Percentiles rank a stretch among this genome's conserved stretches.
Conservation (phyloP, 2,888 invertebrate genomes). For the Epistrophe grossulariae region DNA sequence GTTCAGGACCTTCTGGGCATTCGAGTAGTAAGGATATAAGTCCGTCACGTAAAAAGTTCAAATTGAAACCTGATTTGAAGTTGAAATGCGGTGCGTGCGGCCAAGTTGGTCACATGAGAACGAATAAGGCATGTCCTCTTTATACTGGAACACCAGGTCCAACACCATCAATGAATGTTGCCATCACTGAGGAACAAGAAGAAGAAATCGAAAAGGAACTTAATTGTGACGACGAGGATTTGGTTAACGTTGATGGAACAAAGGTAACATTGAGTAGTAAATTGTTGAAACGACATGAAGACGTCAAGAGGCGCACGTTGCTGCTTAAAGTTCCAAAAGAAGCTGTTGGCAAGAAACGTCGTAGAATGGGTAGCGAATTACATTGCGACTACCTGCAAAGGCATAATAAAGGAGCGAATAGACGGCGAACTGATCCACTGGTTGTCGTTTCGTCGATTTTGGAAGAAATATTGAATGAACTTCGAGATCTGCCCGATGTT, state of each 20-base stretch:
- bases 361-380: constrained; percentile 87
- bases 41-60: constrained; percentile 91
- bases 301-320: constrained; percentile 91
- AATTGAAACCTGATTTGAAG: constrained; percentile 94
- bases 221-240: constrained; percentile 92
- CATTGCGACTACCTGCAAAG: constrained; percentile 96
- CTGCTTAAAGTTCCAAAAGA: constrained; percentile 92
- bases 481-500: constrained; percentile 95
- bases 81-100: constrained; percentile 99
- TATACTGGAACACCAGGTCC: constrained; percentile 89
- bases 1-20: constrained; percentile 79
- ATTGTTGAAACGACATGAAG: constrained; percentile 94
- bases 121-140: constrained; percentile 98
- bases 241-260: constrained; percentile 97
- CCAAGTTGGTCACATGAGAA: constrained; percentile 87
- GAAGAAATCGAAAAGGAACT: constrained; percentile 91
- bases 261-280: constrained; percentile 96
- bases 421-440: constrained; percentile 97
- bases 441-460: constrained; percentile 96
- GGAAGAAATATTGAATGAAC: constrained; percentile 95
- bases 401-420: constrained; percentile 92
- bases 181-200: constrained; percentile 93
- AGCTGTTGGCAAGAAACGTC: constrained; percentile 87
- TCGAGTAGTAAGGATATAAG: constrained; percentile 85
- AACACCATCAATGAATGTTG: constrained; percentile 87